Base-by-base conservation (phyloP, 1,140 invertebrate genomes). In the Lordiphosa stackelbergi region DNA sequence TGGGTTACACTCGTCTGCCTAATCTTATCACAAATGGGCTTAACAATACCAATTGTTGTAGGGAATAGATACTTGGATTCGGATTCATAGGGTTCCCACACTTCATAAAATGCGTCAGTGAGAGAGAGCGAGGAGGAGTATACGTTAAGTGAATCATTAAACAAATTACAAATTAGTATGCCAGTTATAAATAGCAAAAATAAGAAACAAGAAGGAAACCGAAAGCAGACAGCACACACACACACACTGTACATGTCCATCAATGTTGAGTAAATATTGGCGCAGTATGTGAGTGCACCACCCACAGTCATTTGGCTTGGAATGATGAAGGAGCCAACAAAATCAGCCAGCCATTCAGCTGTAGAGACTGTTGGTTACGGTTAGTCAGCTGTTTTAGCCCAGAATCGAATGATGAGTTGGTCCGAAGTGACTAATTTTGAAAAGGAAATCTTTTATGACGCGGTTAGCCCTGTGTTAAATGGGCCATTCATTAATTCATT, bases 261-360 rank as follows among this genome's bases (percentile, higher is more conserved):
- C 66, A 69, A 69, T 69, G 65, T 69, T 62, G 66, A 62, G 65
- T 69, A 69, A 69, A 69, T 69, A 69, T 69, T 69, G 66, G 66
- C 51, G 49, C 65, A 66, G 28, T 41, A 28, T 53, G 47, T 36
- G 43, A 45, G 64, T 68, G 65, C 66, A 69, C 66, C 65, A 69
- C 66, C 66, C 66, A 69, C 66, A 59, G 57, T 10, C 65, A 36
- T 35, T 48, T 43, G 13, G 28, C 19, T 36, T 22, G 49, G 45
- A 31, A 46, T 46, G 28, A 31, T 46, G 24, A 46, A 46, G 11
- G 28, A 34, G 43, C 43, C 24, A 34, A 4, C 22, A 46, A 46
- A 46, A 19, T 19, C 40, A 42, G 40, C 13, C 40, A 42, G 43
- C 11, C 16, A 46, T 11, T 12, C 43, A 46, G 28, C 43, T 46